Percentiles rank a stretch among this genome's conserved stretches.
Evolutionary conservation across 2,797 vertebrate genomes (phyloP).

Genomic region (Aldrovandia affinis): DNA sequence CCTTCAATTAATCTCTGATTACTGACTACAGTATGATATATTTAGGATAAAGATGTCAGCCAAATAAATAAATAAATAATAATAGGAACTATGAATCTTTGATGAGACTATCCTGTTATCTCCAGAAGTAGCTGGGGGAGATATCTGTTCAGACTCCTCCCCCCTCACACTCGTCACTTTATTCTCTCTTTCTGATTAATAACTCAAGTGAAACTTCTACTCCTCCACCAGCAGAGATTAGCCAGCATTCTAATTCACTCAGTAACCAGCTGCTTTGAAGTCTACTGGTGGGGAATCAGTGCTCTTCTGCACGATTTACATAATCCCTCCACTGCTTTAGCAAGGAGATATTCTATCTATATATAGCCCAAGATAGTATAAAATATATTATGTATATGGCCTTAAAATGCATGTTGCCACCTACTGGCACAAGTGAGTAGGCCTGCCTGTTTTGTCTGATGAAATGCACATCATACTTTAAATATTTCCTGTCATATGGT

Average conservation of each 20-base stretch:
- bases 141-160: neutral
- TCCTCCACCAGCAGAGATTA: slow-evolving; percentile 1
- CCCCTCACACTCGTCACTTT: neutral
- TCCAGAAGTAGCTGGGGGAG: neutral
- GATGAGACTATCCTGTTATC: neutral
- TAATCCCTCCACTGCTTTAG: neutral
- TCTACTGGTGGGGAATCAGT: neutral
- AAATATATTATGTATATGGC: neutral
- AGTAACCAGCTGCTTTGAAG: slow-evolving; percentile 10
- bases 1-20: neutral
- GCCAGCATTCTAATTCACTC: slow-evolving; percentile 8
- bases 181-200: neutral
- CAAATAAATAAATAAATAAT: neutral
- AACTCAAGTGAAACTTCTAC: neutral
- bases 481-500: no score
- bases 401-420: no score
- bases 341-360: neutral
- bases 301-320: neutral
- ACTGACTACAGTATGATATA: neutral
- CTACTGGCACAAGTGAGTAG: no score
- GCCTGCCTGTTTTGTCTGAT: no score
- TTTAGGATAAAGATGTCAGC: neutral
- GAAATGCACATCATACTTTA: no score
- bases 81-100: neutral
- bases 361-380: neutral